Base-by-base conservation (phyloP, 2,888 invertebrate species). In the Cosmorhoe ocellata region DNA sequence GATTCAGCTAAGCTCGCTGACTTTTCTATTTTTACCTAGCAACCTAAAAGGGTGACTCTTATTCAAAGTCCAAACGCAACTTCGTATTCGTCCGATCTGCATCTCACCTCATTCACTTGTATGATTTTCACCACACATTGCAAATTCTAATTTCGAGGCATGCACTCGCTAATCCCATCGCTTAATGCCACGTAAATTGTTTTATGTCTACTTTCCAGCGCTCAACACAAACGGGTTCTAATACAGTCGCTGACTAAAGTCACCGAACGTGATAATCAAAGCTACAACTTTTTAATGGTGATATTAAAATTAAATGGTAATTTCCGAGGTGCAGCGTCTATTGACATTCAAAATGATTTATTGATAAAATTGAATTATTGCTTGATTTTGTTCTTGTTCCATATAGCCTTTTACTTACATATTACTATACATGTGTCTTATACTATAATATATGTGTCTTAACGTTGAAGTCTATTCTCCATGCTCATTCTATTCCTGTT, bases 181-280 rank as follows among this genome's bases (percentile, higher is more conserved):
- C 14, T 4, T 7, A 11, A 28, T 42, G 24, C 10, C 28, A 33
- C 14, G 26, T 38, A 42, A 49, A 49, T 33, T 42, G 46, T 46
- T 43, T 45, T 28, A 39, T 18, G 39, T 18, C 9, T 47, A 47
- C 47, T 52, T 52, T 52, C 52, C 52, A 38, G 33, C n/a, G 43
- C 43, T 43, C 28, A 28, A 42, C 46, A 18, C 22, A 32, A 51
- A 51, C 46, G 13, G 33, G 46, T 52, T 52, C 13, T 34, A 36
- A 30, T 43, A 38, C 49, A 43, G 27, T 43, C 43, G 10, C 10
- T 13, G 32, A 28, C 38, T 37, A 12, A 48, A 37, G 5, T 11
- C 22, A 47, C 31, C 7, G 22, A 46, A 46, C 40, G 26, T 37
- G 30, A 48, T 48, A 36, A 48, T 48, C 26, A 31, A 41, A 41